phyloP scores from a whole-genome alignment of 2,888 invertebrate genomes.

The Ypsolopha scabrella region DNA sequence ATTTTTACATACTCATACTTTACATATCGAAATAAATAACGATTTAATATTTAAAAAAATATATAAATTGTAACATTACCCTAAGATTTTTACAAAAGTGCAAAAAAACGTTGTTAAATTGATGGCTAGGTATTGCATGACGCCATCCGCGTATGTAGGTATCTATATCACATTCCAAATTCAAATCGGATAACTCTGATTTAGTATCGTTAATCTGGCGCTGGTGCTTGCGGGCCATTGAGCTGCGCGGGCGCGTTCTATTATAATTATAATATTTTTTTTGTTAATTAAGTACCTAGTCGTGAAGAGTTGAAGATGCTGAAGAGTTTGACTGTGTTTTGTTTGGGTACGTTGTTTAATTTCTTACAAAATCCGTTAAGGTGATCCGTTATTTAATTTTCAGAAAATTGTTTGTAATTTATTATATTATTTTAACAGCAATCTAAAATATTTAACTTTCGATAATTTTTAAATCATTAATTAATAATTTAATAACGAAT shows the following conservation, averaged over 20 bases:
- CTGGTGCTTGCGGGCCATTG: slow-evolving; percentile 20
- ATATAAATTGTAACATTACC: too few relatives aligned
- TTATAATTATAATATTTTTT: not conserved
- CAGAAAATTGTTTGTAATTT: not conserved
- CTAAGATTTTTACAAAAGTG: too few relatives aligned
- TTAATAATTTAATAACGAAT: too few relatives aligned
- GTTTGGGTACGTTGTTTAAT: slow-evolving; percentile 28
- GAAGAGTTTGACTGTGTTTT: slow-evolving; percentile 24
- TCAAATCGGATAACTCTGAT: slow-evolving; percentile 32
- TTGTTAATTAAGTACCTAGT: slow-evolving; percentile 9
- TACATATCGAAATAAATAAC: too few relatives aligned
- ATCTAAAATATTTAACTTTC: not conserved
- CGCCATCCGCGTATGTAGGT: slow-evolving; percentile 15
- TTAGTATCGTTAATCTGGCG: slow-evolving; percentile 34
- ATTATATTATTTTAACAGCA: not conserved
- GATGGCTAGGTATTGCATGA: slow-evolving; percentile 10
- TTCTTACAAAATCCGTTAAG: slow-evolving; percentile 1
- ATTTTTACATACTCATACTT: too few relatives aligned
- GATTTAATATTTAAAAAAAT: too few relatives aligned
- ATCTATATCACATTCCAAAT: slow-evolving; percentile 40
- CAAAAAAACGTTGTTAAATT: too few relatives aligned
- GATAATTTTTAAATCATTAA: too few relatives aligned
- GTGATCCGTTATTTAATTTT: not conserved
- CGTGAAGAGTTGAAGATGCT: slow-evolving; percentile 27
- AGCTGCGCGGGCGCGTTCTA: slow-evolving; percentile 14